These are phyloP conservation scores for Diachasmimorpha longicaudata DNA, from an alignment of 1,140 invertebrate species.

Conservation along the genomic window DNA sequence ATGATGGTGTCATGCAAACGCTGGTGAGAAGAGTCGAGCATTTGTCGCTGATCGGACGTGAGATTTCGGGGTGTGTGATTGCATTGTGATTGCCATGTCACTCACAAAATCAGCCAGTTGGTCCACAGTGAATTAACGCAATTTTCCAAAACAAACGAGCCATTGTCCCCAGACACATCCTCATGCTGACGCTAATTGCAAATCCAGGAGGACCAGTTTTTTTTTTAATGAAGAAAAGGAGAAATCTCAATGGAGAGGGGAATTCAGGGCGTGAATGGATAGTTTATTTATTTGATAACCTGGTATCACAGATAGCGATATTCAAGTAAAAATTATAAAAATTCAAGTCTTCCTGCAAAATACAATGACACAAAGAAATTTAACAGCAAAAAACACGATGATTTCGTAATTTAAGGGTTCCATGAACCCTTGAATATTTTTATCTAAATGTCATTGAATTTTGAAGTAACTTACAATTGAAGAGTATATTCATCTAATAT, in stretches of 20 bases:
- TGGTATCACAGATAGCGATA: too few relatives aligned
- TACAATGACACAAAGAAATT: too few relatives aligned
- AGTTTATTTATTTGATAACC: too few relatives aligned
- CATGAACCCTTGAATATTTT: too few relatives aligned
- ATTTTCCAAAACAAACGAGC: slow-evolving; percentile 56
- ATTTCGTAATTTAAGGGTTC: too few relatives aligned
- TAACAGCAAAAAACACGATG: too few relatives aligned
- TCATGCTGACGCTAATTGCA: slow-evolving; percentile 30
- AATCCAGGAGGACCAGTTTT: background rate
- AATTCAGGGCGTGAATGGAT: background rate
- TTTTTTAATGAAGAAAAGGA: background rate
- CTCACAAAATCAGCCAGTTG: slow-evolving; percentile 53
- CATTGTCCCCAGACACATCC: slow-evolving; percentile 23
- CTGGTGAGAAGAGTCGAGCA: background rate
- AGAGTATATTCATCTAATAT: background rate
- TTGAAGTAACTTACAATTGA: background rate
- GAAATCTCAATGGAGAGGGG: background rate
- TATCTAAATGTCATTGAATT: background rate
- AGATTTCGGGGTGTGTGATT: slow-evolving; percentile 36
- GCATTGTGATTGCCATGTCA: slow-evolving; percentile 56
- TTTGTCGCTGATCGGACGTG: background rate
- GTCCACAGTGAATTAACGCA: slow-evolving; percentile 55
- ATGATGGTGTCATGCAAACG: background rate
- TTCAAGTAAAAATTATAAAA: too few relatives aligned
- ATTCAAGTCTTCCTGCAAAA: too few relatives aligned